Percentiles rank a stretch among this genome's conserved stretches.
These are phyloP conservation scores for Anthoscopus minutus DNA, from an alignment of 2,113 vertebrate genomes.

Conservation along the genomic window DNA sequence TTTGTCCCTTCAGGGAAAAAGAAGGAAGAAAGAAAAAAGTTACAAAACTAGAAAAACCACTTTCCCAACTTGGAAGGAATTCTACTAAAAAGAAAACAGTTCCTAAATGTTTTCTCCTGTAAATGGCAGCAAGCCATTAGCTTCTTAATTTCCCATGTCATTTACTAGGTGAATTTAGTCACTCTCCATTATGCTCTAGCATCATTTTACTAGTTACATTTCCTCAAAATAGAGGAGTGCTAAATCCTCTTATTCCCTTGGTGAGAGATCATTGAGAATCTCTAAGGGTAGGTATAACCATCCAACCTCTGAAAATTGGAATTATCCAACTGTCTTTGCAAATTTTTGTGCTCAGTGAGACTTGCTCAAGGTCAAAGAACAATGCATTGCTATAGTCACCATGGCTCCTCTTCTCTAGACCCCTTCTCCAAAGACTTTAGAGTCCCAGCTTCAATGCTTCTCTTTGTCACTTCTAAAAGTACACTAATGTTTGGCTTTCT, in stretches of 20 bases:
- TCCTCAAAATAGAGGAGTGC: background rate
- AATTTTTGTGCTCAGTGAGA: background rate
- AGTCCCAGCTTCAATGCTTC: background rate
- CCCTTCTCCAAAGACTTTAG: background rate
- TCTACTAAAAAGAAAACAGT: background rate
- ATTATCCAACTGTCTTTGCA: background rate
- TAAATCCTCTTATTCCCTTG: background rate
- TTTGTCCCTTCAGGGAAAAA: background rate
- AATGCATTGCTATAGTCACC: background rate
- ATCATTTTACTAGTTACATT: background rate
- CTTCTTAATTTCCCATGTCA: background rate
- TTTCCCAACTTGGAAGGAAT: background rate
- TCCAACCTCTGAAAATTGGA: background rate
- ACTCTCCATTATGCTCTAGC: background rate
- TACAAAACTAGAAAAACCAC: accelerated
- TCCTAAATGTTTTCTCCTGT: background rate
- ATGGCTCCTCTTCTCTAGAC: background rate
- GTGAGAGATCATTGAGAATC: background rate
- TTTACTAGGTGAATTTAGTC: background rate
- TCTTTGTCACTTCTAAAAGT: background rate
- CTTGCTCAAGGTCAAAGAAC: background rate
- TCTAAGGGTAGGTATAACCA: background rate
- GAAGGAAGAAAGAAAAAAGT: background rate
- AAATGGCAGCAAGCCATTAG: background rate
- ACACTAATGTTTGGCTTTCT: background rate